phyloP scores from a whole-genome alignment of 2,888 invertebrate genomes.

The Drosophila nr. perissopoda region DNA sequence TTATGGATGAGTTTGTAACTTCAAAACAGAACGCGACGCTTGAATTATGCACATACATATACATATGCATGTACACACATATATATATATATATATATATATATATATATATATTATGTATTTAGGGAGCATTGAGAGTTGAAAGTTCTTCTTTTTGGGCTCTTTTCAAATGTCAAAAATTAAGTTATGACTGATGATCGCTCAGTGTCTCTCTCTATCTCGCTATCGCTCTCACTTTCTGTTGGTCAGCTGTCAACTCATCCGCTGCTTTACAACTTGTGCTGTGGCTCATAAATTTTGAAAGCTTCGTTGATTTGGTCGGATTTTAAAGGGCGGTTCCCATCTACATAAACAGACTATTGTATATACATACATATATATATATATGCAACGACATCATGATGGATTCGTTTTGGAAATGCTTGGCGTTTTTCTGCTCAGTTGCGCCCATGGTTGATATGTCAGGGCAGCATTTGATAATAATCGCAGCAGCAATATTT shows the following conservation, averaged over 20 bases:
- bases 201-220: slow-evolving; percentile 1
- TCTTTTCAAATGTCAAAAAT: slow-evolving; percentile 67
- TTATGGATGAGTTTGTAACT: slow-evolving; percentile 59
- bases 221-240: neutral
- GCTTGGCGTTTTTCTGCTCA: slow-evolving; percentile 71
- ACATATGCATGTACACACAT: neutral
- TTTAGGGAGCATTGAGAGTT: slow-evolving; percentile 31
- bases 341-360: neutral
- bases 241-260: slow-evolving; percentile 65
- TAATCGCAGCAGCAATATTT: slow-evolving; percentile 59
- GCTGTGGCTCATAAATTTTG: slow-evolving; percentile 64
- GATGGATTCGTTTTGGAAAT: slow-evolving; percentile 76
- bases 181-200: slow-evolving; percentile 74
- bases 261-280: slow-evolving; percentile 72
- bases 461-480: slow-evolving; percentile 54
- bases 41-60: neutral
- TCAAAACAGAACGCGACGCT: slow-evolving; percentile 62
- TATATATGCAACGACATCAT: slow-evolving; percentile 52
- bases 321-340: slow-evolving; percentile 56
- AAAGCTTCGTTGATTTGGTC: slow-evolving; percentile 57
- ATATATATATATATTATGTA: slow-evolving; percentile 8
- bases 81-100: neutral
- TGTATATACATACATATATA: neutral
- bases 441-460: slow-evolving; percentile 57
- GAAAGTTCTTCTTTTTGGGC: slow-evolving; percentile 28